Evolutionary conservation across 2,797 vertebrate species (phyloP).

Genomic region (Oreochromis mossambicus): DNA sequence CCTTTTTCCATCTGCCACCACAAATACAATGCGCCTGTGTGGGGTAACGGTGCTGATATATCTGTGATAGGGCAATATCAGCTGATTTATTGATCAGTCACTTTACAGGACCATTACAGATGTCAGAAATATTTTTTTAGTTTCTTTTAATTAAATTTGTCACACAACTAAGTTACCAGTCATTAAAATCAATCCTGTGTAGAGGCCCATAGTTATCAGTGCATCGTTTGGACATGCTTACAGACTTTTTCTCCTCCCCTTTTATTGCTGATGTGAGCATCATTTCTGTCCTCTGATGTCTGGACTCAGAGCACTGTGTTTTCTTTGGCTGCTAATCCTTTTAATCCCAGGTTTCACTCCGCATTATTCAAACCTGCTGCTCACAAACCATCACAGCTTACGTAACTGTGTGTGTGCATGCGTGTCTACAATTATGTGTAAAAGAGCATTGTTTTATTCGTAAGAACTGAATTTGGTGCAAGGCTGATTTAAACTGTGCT

Average conservation of each 20-base stretch:
- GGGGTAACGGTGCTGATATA: neutral
- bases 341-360: constrained; percentile 72
- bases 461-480: neutral
- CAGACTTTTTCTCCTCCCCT: neutral
- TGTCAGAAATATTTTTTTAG: neutral
- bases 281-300: constrained; percentile 31
- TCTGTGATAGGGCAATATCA: neutral
- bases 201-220: neutral
- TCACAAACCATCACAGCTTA: constrained; percentile 53
- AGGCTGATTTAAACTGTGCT: neutral
- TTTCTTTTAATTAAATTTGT: neutral
- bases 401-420: constrained; percentile 37
- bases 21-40: neutral
- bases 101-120: neutral
- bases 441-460: neutral
- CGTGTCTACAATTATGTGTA: neutral
- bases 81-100: neutral
- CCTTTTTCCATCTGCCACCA: neutral
- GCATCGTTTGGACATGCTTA: neutral
- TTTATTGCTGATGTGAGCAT: constrained; percentile 29
- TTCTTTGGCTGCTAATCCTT: constrained; percentile 68
- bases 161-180: neutral
- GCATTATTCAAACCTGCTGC: constrained; percentile 72
- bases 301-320: constrained; percentile 44
- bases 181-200: neutral